Percentiles rank a stretch among this genome's conserved stretches.
Conservation (phyloP, 2,888 invertebrate genomes). For the Parnassius glacialis region DNA sequence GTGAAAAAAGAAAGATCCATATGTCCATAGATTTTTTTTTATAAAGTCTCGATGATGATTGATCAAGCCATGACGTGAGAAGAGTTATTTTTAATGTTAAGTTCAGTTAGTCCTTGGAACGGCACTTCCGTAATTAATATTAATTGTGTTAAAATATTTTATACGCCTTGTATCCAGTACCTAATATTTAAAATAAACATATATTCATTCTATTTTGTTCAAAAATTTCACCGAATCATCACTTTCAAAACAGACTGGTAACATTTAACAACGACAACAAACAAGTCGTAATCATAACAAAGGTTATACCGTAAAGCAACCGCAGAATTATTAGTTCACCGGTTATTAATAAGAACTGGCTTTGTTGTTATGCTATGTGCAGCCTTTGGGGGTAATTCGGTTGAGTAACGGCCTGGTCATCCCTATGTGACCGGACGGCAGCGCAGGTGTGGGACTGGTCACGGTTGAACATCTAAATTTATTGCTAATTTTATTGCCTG, state of each 20-base stretch:
- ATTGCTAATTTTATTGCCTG: conserved; percentile 65
- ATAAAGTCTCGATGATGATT: too few species aligned
- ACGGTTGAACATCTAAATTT: conserved; percentile 63
- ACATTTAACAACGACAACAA: conserved; percentile 1
- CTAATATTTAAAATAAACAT: too few species aligned
- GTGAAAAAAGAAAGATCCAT: too few species aligned
- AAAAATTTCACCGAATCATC: neutral
- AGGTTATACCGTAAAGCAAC: conserved; percentile 16
- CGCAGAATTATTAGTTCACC: conserved; percentile 31
- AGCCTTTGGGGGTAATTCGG: conserved; percentile 68
- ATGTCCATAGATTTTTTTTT: too few species aligned
- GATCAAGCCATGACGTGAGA: too few species aligned
- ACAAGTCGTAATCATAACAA: neutral
- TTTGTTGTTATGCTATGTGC: conserved; percentile 35
- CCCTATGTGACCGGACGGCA: conserved; percentile 48
- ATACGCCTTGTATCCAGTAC: too few species aligned
- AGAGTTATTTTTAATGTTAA: too few species aligned
- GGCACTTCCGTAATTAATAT: too few species aligned
- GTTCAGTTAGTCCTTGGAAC: too few species aligned
- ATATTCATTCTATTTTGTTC: neutral
- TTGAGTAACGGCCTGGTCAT: conserved; percentile 70
- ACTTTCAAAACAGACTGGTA: conserved; percentile 1
- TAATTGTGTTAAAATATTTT: too few species aligned
- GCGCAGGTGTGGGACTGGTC: conserved; percentile 60
- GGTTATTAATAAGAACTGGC: conserved; percentile 34